Conservation (phyloP, 30 jellyfish, hydroid and myxozoan species). For the Pelagia noctiluca region DNA sequence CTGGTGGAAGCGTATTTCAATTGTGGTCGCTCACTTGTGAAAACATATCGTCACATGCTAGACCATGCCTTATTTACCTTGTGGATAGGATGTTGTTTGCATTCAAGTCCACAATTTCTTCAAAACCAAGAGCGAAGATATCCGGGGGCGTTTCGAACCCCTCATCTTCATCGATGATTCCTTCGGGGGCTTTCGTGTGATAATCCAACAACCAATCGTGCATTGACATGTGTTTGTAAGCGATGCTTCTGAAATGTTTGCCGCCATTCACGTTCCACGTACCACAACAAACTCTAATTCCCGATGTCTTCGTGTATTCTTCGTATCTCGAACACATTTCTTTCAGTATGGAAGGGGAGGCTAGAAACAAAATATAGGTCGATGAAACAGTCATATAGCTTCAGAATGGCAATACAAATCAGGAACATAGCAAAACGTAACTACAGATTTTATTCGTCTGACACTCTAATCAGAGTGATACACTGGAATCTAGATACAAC, state of each 20-base stretch:
- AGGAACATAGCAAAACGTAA: too few relatives aligned
- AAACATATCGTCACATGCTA: too few relatives aligned
- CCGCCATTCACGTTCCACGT: conserved; percentile 99
- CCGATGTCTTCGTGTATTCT: conserved; percentile 72
- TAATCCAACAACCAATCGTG: conserved; percentile 97
- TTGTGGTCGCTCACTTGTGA: too few relatives aligned
- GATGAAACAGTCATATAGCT: neutral
- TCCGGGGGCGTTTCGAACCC: conserved; percentile 83
- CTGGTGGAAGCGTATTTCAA: too few relatives aligned
- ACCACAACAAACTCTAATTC: conserved; percentile 91
- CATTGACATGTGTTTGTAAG: conserved; percentile 98
- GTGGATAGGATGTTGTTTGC: conserved; percentile 94
- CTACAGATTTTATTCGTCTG: too few relatives aligned
- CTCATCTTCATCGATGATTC: conserved; percentile 84
- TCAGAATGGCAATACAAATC: too few relatives aligned
- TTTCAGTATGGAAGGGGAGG: conserved; percentile 85
- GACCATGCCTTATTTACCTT: too few relatives aligned
- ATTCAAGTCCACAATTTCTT: conserved; percentile 93
- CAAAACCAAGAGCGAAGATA: conserved; percentile 94
- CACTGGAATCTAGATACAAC: too few relatives aligned
- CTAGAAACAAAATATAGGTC: conserved; percentile 47
- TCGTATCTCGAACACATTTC: conserved; percentile 83
- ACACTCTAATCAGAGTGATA: too few relatives aligned
- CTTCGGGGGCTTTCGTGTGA: conserved; percentile 83
- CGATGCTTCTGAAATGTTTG: conserved; percentile 97